Evolutionary conservation across 2,113 vertebrate species (phyloP).

Genomic region (Zosterops borbonicus): DNA sequence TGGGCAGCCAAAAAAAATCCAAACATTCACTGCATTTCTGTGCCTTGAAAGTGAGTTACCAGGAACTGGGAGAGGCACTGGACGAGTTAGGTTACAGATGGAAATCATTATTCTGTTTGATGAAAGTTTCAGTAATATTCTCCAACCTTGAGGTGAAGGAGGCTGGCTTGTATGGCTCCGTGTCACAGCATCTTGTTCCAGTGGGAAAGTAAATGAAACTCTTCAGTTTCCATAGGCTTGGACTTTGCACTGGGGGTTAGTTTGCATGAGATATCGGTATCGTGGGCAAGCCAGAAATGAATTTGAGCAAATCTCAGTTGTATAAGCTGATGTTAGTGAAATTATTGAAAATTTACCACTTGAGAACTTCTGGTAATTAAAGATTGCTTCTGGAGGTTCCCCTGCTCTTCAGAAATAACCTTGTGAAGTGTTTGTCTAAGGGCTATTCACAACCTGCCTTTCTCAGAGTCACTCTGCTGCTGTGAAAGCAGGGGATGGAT

Average conservation of each 20-base stretch:
- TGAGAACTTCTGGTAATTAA: slow-evolving; percentile 61
- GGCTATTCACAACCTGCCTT: neutral
- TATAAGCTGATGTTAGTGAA: slow-evolving; percentile 46
- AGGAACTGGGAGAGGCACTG: slow-evolving; percentile 55
- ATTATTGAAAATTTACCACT: slow-evolving; percentile 60
- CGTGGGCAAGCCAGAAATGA: neutral
- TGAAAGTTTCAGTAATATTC: slow-evolving; percentile 63
- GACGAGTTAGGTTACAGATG: slow-evolving; percentile 36
- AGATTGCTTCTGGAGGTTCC: slow-evolving; percentile 21
- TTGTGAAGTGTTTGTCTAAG: neutral
- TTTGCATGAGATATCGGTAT: neutral
- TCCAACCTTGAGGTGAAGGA: slow-evolving; percentile 48
- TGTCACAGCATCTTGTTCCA: slow-evolving; percentile 36
- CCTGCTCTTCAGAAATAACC: slow-evolving; percentile 26
- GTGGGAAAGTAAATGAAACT: slow-evolving; percentile 47
- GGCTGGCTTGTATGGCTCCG: neutral
- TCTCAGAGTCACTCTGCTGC: neutral
- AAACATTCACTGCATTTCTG: slow-evolving; percentile 23
- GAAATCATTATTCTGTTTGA: slow-evolving; percentile 58
- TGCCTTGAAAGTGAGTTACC: slow-evolving; percentile 47
- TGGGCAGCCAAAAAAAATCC: slow-evolving; percentile 47
- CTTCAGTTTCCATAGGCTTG: slow-evolving; percentile 24
- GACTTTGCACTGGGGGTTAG: slow-evolving; percentile 30
- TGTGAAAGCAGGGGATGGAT: neutral
- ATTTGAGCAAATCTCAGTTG: slow-evolving; percentile 47